These are phyloP conservation scores for Propithecus coquereli DNA, from an alignment of 2,113 vertebrate genomes.

Conservation along the genomic window DNA sequence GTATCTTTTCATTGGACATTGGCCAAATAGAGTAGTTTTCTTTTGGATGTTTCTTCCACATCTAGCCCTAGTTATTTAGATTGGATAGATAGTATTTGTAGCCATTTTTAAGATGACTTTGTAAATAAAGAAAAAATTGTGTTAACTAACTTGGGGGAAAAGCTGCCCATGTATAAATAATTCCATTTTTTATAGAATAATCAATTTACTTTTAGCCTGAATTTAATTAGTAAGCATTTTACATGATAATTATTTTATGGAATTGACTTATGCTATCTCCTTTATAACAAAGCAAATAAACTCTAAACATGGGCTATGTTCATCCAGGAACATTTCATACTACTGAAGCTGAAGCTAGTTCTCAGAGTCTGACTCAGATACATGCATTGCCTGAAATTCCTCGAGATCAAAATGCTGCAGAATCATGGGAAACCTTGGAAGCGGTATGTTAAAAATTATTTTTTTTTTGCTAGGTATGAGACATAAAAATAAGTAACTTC, in stretches of 20 bases:
- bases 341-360: slow-evolving; percentile 60
- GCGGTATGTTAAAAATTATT: slow-evolving; percentile 81
- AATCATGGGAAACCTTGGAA: slow-evolving; percentile 95
- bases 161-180: background rate
- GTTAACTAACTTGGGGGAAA: background rate
- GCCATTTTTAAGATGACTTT: background rate
- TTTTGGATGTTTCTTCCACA: background rate
- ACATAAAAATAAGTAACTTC: slow-evolving; percentile 39
- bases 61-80: background rate
- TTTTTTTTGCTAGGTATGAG: slow-evolving; percentile 22
- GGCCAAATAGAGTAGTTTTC: background rate
- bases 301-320: slow-evolving; percentile 58
- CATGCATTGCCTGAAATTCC: slow-evolving; percentile 91
- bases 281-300: slow-evolving; percentile 36
- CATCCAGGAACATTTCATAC: slow-evolving; percentile 72
- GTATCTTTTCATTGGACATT: background rate
- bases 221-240: slow-evolving; percentile 21
- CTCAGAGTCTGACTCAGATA: slow-evolving; percentile 79
- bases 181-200: background rate
- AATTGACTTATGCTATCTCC: background rate
- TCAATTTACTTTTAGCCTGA: slow-evolving; percentile 26
- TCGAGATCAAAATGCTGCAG: slow-evolving; percentile 90
- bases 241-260: background rate
- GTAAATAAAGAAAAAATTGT: background rate
- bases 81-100: background rate